Conservation (phyloP, 2,888 invertebrate genomes). For the Prenolepis imparis region DNA sequence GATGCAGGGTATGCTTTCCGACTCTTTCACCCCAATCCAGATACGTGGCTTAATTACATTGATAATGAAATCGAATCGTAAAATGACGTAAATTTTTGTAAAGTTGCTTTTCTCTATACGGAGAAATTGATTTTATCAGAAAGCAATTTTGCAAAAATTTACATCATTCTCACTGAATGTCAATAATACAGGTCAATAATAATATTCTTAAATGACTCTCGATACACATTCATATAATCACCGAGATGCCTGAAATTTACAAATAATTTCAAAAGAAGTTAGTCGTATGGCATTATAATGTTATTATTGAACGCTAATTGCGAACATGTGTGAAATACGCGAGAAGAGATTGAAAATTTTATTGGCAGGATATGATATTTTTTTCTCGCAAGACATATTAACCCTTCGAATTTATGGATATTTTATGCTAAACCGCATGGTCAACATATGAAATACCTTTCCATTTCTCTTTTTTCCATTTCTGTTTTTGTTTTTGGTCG, state of each 20-base stretch:
- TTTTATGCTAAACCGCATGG: neutral
- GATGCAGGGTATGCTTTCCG: neutral
- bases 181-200: neutral
- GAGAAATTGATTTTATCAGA: constrained; percentile 5
- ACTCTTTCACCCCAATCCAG: neutral
- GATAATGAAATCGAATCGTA: constrained; percentile 18
- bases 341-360: neutral
- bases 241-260: neutral
- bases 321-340: neutral
- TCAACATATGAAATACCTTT: neutral
- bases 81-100: constrained; percentile 39
- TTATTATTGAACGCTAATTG: neutral
- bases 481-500: neutral
- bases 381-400: neutral
- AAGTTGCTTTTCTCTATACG: neutral
- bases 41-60: neutral
- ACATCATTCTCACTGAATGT: neutral
- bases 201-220: neutral
- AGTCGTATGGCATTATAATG: neutral
- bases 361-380: neutral
- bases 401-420: neutral
- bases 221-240: neutral
- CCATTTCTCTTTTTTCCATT: neutral
- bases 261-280: neutral
- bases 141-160: constrained; percentile 7